Evolutionary conservation across 1,140 invertebrate genomes (phyloP), one percentile per base, ranked within the genome.

Genomic region (Antheraea mylitta): DNA sequence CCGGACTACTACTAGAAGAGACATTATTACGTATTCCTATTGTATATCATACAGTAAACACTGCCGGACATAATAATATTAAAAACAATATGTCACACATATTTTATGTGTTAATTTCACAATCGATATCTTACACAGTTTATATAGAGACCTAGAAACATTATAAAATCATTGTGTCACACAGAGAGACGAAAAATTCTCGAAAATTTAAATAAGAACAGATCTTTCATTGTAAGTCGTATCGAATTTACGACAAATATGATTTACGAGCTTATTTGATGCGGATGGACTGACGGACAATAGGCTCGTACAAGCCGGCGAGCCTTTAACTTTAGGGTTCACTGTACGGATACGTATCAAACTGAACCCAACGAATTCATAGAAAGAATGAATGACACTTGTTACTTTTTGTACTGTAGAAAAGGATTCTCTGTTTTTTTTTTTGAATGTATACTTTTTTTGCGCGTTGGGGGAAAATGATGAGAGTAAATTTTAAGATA

Each of bases 211-310:
- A 86, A 89, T 87, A 86, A 78, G 85, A 90, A 91, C 87, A 90
- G 87, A 88, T 89, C 80, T 82, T 80, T 88, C 87, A 89, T 91
- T 90, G 89, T 90, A 82, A 81, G 79, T 82, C 79, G 82, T 78
- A 85, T 86, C 86, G 88, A 89, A 91, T 90, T 91, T 91, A 91
- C 86, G 87, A 87, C 83, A 79, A 84, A 85, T 90, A 89, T 91
- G 89, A 91, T 91, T 91, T 90, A 91, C 81, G 85, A 69, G 72
- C 82, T 78, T 81, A 81, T 84, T 85, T 88, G 86, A 91, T 89
- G 89, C 82, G 85, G 87, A 89, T 80, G 85, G 87, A 89, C 86
- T 83, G 73, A 80, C 85, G 79, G 80, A 82, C 86, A 89, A 91
- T 88, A 78, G 81, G 65, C 77, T 81, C 81, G 76, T 86, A 86